Percentiles rank a stretch among this genome's conserved stretches.
Conservation (phyloP, 1,140 invertebrate species). For the Nephila pilipes region DNA sequence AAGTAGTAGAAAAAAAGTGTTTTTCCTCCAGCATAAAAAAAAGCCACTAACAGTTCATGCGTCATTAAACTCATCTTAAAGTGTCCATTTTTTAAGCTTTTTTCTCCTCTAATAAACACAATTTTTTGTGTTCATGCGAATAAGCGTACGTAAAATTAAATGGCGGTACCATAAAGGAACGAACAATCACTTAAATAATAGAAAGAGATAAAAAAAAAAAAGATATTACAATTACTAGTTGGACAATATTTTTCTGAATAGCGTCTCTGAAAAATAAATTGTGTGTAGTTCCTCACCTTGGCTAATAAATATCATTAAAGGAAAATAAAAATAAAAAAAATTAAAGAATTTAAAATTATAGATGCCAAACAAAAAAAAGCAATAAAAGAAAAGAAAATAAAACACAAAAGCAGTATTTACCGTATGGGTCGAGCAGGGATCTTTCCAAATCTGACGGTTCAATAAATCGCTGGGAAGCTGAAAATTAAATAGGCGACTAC, state of each 20-base stretch:
- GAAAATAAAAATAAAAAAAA: not conserved
- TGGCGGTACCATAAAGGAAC: not conserved
- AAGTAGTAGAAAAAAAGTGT: not conserved
- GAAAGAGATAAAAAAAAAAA: not conserved
- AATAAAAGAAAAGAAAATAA: constrained; percentile 26
- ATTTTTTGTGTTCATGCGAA: not conserved
- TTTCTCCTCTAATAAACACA: not conserved
- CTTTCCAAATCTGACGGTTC: constrained; percentile 67
- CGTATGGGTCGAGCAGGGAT: constrained; percentile 71
- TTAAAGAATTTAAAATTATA: not conserved
- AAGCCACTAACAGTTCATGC: not conserved
- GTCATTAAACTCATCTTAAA: constrained; percentile 51
- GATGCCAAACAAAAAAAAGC: not conserved
- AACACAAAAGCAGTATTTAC: constrained; percentile 61
- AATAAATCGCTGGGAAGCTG: constrained; percentile 67
- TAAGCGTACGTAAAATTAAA: not conserved
- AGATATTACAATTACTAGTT: not conserved
- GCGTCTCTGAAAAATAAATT: too few species aligned
- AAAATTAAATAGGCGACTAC: constrained; percentile 65
- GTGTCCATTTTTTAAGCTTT: constrained; percentile 8
- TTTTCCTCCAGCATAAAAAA: not conserved
- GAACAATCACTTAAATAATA: not conserved
- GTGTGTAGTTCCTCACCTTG: not conserved
- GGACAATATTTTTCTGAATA: not conserved
- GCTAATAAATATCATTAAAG: not conserved